Evolutionary conservation across 2,113 vertebrate genomes (phyloP), one percentile per base, ranked within the genome.

Genomic region (Platichthys stellatus): DNA sequence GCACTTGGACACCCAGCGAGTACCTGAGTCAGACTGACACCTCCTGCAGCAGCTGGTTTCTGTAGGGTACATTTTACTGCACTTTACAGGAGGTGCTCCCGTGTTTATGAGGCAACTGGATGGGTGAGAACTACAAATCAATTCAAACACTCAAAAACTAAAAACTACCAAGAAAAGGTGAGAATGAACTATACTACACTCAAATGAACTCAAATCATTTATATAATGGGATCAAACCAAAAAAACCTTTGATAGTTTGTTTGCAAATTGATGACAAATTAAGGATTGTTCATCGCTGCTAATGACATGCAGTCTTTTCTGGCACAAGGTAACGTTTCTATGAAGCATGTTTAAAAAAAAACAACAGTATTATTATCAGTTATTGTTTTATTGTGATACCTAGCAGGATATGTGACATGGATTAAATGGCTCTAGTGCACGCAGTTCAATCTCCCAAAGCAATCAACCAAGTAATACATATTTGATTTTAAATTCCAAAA

Each of bases 1-100:
- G 74, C 75, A 70, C 75, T 80, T 69, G 28, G 26, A 90, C 85
- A 93, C 85, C 90, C 71, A 83, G 92, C 83, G 75, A 91, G 90
- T 94, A 94, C 93, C 94, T 94, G 93, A 93, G 87, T 94, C 92
- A 93, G 89, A 92, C 82, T 92, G 94, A 94, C 92, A 94, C 90
- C 93, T 93, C 91, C 92, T 94, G 92, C 93, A 94, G 93, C 92
- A 93, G 94, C 65, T 91, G 94, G 90, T 92, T 88, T 94, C 92
- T 94, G 94, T 93, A 89, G 92, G 93, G 92, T 92, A 93, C 89
- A 93, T 90, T 94, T 94, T 93, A 94, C 92, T 93, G 74, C 2
- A 83, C 72, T 82, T 83, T 47, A 72, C 63, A 87, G 51, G 43
- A 57, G 0, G 49, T 26, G 12, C 59, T 62, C 54, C 31, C 17